Conservation (phyloP, 1,140 invertebrate genomes). For the Homalodisca vitripennis region DNA sequence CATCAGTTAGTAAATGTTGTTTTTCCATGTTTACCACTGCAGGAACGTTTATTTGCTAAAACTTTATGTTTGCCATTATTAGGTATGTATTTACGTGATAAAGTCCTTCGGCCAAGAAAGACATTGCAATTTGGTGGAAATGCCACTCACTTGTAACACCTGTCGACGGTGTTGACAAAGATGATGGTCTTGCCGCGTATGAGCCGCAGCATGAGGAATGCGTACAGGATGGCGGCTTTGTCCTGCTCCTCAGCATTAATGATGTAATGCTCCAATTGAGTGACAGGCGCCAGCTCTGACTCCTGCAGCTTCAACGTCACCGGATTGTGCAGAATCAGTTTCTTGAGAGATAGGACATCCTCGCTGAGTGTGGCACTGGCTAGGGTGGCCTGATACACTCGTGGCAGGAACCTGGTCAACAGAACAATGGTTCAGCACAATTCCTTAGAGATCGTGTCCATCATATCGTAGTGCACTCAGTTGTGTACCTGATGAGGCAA, state of each 20-base stretch:
- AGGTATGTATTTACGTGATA: too few species aligned
- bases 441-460: too few species aligned
- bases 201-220: conserved; percentile 90
- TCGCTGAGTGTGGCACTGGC: conserved; percentile 96
- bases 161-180: conserved; percentile 95
- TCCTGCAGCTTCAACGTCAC: conserved; percentile 93
- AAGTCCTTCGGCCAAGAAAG: too few species aligned
- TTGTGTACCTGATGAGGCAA: too few species aligned
- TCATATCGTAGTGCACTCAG: too few species aligned
- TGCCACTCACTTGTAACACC: conserved; percentile 92
- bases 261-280: conserved; percentile 89
- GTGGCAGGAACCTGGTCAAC: conserved; percentile 78
- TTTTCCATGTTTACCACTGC: too few species aligned
- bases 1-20: too few species aligned
- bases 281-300: conserved; percentile 83
- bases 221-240: conserved; percentile 91
- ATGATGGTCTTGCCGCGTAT: conserved; percentile 95
- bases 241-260: conserved; percentile 91
- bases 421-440: too few species aligned
- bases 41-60: too few species aligned
- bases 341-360: conserved; percentile 89
- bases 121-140: too few species aligned
- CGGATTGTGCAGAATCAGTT: conserved; percentile 89
- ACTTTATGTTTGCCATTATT: too few species aligned
- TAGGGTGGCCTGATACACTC: conserved; percentile 84